Conservation (phyloP, 2,888 invertebrate genomes). For the Spisula subtruncata region DNA sequence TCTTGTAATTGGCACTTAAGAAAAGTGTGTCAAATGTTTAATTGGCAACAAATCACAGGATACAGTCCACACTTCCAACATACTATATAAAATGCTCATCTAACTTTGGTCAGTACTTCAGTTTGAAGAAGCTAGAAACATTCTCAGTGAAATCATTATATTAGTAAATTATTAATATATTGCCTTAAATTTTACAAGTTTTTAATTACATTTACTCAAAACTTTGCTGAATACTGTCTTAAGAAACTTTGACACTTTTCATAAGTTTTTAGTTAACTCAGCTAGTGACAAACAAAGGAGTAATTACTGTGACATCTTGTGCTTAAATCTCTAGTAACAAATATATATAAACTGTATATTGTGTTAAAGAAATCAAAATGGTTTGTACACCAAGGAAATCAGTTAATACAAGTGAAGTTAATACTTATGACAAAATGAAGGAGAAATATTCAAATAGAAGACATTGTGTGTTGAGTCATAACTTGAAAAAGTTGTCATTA, state of each 20-base stretch:
- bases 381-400: conserved; percentile 60
- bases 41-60: conserved; percentile 21
- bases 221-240: not conserved
- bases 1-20: conserved; percentile 50
- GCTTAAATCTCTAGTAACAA: not conserved
- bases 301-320: conserved; percentile 32
- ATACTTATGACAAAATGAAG: conserved; percentile 58
- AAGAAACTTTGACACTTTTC: not conserved
- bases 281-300: not conserved
- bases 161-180: no score
- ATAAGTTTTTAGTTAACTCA: not conserved
- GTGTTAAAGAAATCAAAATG: conserved; percentile 44
- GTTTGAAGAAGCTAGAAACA: conserved; percentile 24
- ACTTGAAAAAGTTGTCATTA: conserved; percentile 51
- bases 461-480: conserved; percentile 33
- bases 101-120: conserved; percentile 6
- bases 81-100: conserved; percentile 30
- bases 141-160: not conserved
- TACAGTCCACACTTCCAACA: not conserved
- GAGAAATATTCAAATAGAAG: conserved; percentile 60
- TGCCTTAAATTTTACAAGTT: not conserved
- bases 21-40: conserved; percentile 29
- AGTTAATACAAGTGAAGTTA: not conserved
- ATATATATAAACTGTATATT: conserved; percentile 5
- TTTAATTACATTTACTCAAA: conserved; percentile 9